Evolutionary conservation across 2,113 vertebrate genomes (phyloP), one percentile per base, ranked within the genome.

Genomic region (Mohoua ochrocephala): DNA sequence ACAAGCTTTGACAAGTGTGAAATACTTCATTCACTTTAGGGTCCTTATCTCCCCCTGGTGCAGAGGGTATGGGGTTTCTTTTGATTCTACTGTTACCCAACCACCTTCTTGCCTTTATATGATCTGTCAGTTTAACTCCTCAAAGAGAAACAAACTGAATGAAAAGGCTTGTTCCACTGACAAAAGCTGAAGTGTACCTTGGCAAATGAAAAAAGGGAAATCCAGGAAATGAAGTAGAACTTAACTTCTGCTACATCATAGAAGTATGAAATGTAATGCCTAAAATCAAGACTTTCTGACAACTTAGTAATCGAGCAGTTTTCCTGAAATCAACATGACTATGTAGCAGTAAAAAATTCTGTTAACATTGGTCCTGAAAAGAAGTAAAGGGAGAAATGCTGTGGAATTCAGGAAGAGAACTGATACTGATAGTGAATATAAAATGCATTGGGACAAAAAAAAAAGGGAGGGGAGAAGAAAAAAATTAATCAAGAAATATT

Each of bases 391-490:
- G 7, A 84, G 20, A 63, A 87, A 60, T 30, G 11, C 16, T 87
- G 52, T 22, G 41, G 53, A 90, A 60, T 79, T 80, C 50, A 63
- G 26, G 22, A 74, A 67, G 6, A 74, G 31, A 65, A 44, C 26
- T 64, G 49, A 30, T 0, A 44, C 26, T 64, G 49, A 30, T 0
- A 77, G 20, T 6, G 12, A 86, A 70, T 8, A 59, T 6, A 53
- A 83, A 81, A 84, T 19, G 15, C 13, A 81, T 2, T 8, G 44
- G 13, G 11, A 18, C 1, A 7, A 59, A 67, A 50, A 12, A 33
- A 15, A 3, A 7, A 3, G 1, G 3, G 1, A 1, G 12, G 2
- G 8, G 3, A 2, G 18, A 1, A 4, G 2, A 16, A 49, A 39
- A 44, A 65, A 37, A 47, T 22, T 22, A 14, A 44, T 20, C 4